Conservation (phyloP, 1,140 invertebrate genomes). For the Notospermus geniculatus region DNA sequence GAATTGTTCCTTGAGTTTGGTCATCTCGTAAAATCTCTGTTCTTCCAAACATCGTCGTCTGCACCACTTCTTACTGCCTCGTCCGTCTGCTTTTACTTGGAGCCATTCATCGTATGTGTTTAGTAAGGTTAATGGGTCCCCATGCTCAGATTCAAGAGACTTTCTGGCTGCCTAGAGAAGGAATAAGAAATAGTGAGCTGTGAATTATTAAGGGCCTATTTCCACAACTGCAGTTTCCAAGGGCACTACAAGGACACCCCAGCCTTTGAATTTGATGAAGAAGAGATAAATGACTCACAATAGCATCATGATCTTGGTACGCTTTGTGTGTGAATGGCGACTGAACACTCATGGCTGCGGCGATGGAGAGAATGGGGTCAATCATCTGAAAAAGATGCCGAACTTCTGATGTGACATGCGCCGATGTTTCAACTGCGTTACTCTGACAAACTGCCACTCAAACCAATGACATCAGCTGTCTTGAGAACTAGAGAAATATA, state of each 20-base stretch:
- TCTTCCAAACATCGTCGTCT: constrained; percentile 85
- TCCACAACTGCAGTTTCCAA: constrained; percentile 18
- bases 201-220: constrained; percentile 26
- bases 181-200: not conserved
- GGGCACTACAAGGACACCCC: not conserved
- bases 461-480: too few species aligned
- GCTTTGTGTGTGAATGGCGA: constrained; percentile 82
- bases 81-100: constrained; percentile 54
- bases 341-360: constrained; percentile 90
- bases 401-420: too few species aligned
- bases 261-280: not conserved
- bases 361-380: constrained; percentile 88
- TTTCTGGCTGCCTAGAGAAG: constrained; percentile 69
- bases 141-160: constrained; percentile 85
- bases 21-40: constrained; percentile 94
- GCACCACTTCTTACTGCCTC: constrained; percentile 77
- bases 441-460: too few species aligned
- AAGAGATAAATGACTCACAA: constrained; percentile 58
- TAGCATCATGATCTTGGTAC: constrained; percentile 79
- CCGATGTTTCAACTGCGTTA: too few species aligned
- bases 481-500: constrained; percentile 5
- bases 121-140: constrained; percentile 90
- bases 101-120: constrained; percentile 90
- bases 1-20: constrained; percentile 88
- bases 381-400: constrained; percentile 57